Evolutionary conservation across 2,888 invertebrate species (phyloP), one percentile per base, ranked within the genome.

Genomic region (Pseudeuparius sepicola): DNA sequence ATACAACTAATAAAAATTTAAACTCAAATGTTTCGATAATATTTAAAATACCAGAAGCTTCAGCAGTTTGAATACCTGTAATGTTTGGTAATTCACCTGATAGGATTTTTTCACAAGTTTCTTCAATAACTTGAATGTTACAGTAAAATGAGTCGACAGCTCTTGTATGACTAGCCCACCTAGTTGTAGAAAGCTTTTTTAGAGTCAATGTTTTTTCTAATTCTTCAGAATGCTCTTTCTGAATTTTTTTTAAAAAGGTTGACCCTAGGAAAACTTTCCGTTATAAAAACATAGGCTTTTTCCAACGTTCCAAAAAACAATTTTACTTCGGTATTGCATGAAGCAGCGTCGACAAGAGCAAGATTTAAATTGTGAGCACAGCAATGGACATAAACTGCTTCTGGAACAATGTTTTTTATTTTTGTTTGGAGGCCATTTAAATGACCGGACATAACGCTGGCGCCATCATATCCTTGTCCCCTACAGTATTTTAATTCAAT

Each of bases 21-120:
- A 27, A 27, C 3, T 27, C 13, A 4, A 27, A 27, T 12, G 14
- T 5, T 13, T 27, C 12, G 14, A 27, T 5, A 2, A 27, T 13
- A 13, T 27, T 27, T 12, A 27, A 10, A n/a, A 13, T 27, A 12
- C 27, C 11, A 10, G 27, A 4, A 15, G 27, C 13, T 13, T 13
- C 27, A 9, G 17, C 17, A 10, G 15, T 2, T 17, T 17, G n/a
- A 6, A 18, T 15, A 9, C 18, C 30, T 10, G 30, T n/a, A 4
- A 7, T 15, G 9, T 16, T 30, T 6, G 4, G 4, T 30, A 16
- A n/a, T n/a, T 30, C 30, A 3, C 30, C 16, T 4, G 3, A 3
- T 12, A 30, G 3, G 17, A 30, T 27, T 27, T 27, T 27, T 4
- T 27, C 27, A 9, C 27, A 27, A 3, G 27, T 27, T 11, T 27